Percentiles rank a stretch among this genome's conserved stretches.
Conservation (phyloP, 1,140 invertebrate species). For the Aphis craccivora region DNA sequence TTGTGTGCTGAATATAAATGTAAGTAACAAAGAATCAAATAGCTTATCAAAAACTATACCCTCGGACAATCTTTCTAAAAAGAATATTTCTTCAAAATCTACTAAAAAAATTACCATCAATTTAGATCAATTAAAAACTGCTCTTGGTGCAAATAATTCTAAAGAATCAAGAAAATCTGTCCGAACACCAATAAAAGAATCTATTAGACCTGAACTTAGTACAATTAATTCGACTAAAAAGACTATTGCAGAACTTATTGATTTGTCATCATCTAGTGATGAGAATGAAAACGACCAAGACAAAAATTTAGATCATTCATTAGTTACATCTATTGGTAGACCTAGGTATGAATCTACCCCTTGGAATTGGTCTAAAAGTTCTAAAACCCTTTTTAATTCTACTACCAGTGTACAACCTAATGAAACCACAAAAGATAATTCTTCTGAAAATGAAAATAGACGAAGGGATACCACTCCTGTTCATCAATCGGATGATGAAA, state of each 20-base stretch:
- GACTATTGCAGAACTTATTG: neutral
- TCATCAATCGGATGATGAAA: neutral
- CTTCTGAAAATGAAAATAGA: neutral
- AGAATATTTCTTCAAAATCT: neutral
- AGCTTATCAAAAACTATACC: neutral
- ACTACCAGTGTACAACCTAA: neutral
- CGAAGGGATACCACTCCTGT: neutral
- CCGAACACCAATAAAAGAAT: neutral
- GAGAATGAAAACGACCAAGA: neutral
- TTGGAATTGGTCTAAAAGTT: constrained; percentile 27
- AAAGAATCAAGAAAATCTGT: neutral
- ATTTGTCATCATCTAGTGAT: neutral
- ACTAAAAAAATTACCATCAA: neutral
- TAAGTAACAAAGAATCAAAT: neutral
- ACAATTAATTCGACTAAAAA: neutral
- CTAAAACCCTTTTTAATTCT: neutral
- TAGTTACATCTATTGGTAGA: constrained; percentile 38
- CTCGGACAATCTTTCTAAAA: neutral
- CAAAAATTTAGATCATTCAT: neutral
- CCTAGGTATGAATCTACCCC: constrained; percentile 51
- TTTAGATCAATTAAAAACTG: neutral
- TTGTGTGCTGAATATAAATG: neutral
- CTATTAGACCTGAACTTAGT: neutral
- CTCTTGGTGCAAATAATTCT: neutral
- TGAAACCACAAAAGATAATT: neutral